Evolutionary conservation across 2,113 vertebrate species (phyloP).

Genomic region (Telmatochromis sp.): DNA sequence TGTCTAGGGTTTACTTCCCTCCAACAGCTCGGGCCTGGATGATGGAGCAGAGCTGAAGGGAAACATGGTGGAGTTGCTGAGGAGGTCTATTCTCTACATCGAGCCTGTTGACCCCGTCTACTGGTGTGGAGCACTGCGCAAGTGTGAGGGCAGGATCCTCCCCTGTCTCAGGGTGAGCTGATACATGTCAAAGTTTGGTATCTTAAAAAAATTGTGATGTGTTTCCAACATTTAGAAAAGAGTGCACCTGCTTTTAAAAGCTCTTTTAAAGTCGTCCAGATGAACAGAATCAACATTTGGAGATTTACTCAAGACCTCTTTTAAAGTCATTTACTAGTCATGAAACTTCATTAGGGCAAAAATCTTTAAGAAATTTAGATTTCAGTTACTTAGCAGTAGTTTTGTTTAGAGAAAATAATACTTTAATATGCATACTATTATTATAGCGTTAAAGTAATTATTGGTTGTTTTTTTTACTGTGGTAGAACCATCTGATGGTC

Average conservation of each 20-base stretch:
- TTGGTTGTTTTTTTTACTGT: not conserved
- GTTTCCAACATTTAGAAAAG: not conserved
- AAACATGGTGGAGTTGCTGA: conserved; percentile 62
- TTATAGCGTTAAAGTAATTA: not conserved
- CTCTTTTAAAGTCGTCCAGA: not conserved
- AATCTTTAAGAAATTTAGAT: not conserved
- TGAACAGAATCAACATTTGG: not conserved
- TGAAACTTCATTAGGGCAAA: not conserved
- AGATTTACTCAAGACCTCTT: not conserved
- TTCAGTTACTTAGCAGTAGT: not conserved
- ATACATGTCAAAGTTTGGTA: not conserved
- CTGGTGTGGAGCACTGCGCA: conserved; percentile 60
- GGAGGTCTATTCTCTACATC: conserved; percentile 37
- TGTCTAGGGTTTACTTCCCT: conserved; percentile 43
- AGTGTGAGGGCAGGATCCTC: conserved; percentile 52
- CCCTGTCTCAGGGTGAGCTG: conserved; percentile 64
- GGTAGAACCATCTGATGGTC: conserved; percentile 65
- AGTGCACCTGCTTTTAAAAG: not conserved
- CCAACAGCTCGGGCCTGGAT: conserved; percentile 45
- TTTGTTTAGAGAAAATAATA: not conserved
- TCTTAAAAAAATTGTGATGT: not conserved
- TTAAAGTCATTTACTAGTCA: not conserved
- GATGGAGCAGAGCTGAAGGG: conserved; percentile 13
- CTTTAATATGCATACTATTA: not conserved
- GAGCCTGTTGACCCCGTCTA: conserved; percentile 52